Conservation (phyloP, 2,113 vertebrate species). For the Stigmatopora argus region DNA sequence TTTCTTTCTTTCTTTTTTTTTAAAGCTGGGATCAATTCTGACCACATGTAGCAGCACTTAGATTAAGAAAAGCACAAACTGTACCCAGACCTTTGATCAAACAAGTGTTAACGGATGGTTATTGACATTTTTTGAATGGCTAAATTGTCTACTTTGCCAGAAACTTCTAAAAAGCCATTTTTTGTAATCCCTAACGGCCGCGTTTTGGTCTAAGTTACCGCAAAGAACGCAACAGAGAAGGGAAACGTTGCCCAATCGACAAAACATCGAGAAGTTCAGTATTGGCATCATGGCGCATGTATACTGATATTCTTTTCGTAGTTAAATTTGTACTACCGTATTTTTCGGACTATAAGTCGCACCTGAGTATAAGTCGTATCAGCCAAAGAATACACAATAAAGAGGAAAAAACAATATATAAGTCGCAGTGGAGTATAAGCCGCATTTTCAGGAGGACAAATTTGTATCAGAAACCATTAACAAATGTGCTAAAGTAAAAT, state of each 20-base stretch:
- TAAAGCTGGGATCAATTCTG: slow-evolving; percentile 38
- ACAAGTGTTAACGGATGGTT: slow-evolving; percentile 7
- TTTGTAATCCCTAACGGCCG: not conserved
- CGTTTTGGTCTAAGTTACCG: not conserved
- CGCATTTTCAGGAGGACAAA: too few species aligned
- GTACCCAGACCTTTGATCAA: slow-evolving; percentile 5
- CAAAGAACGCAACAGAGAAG: not conserved
- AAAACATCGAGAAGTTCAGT: not conserved
- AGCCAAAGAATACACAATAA: too few species aligned
- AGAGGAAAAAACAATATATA: too few species aligned
- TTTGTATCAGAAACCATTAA: too few species aligned
- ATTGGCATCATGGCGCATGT: not conserved
- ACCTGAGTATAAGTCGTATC: too few species aligned
- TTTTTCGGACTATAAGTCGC: too few species aligned
- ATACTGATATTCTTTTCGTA: not conserved
- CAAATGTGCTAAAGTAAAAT: too few species aligned
- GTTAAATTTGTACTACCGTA: not conserved
- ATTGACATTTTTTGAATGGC: slow-evolving; percentile 1
- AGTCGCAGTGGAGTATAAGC: too few species aligned
- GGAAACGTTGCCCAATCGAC: not conserved
- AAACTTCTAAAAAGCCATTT: not conserved
- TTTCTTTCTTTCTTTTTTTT: slow-evolving; percentile 1
- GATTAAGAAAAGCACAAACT: not conserved
- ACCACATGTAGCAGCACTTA: slow-evolving; percentile 27
- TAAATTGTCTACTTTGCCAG: slow-evolving; percentile 3